phyloP scores from a whole-genome alignment of 1,140 invertebrate species.

The Lordiphosa collinella region DNA sequence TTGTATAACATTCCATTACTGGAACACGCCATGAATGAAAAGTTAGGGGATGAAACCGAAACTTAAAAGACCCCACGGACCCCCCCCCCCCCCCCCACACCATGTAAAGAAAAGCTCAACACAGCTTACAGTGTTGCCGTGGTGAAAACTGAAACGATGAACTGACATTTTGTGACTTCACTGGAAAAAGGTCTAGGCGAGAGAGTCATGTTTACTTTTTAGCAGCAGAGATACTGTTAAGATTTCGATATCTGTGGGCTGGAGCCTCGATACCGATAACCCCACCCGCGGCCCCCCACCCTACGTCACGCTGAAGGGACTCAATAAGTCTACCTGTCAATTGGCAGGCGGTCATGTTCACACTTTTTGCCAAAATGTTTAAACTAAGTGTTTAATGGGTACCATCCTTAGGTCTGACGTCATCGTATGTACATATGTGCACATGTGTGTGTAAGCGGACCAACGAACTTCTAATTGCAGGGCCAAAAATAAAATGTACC shows the following conservation, averaged over 20 bases:
- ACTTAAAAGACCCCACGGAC: neutral
- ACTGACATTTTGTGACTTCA: conserved; percentile 18
- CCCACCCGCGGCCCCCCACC: too few species aligned
- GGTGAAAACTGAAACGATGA: conserved; percentile 35
- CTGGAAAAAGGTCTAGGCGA: conserved; percentile 16
- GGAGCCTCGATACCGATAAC: too few species aligned
- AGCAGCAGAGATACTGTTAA: too few species aligned
- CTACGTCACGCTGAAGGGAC: too few species aligned
- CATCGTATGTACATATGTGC: neutral
- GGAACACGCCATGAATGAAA: conserved; percentile 71
- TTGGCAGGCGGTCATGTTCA: too few species aligned
- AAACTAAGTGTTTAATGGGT: too few species aligned
- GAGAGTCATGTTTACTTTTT: too few species aligned
- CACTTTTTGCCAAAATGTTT: too few species aligned
- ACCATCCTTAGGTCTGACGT: too few species aligned
- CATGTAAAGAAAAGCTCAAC: conserved; percentile 2
- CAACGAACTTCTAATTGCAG: neutral
- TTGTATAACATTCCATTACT: conserved; percentile 68
- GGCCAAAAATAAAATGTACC: conserved; percentile 51
- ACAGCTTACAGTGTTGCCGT: conserved; percentile 5
- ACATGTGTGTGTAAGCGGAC: neutral
- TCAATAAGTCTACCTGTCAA: too few species aligned
- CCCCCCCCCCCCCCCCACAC: conserved; percentile 9
- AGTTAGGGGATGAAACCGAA: conserved; percentile 62
- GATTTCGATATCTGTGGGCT: too few species aligned